Base-by-base conservation (phyloP, 2,888 invertebrate genomes). In the Dyspetes luteomarginatus region DNA sequence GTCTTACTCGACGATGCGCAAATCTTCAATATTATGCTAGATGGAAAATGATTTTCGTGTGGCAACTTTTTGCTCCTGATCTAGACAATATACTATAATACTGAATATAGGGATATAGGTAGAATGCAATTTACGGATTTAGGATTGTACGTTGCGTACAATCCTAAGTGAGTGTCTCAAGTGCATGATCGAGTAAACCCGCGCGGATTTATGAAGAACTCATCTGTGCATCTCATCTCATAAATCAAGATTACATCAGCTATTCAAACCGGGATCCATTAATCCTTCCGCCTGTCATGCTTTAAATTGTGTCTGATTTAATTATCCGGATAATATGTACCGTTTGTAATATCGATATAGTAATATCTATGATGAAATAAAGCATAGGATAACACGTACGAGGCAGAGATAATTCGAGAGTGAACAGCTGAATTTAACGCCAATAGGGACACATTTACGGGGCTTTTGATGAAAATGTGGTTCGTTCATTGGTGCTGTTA, bases 261-360 rank as follows among this genome's bases (percentile, higher is more conserved):
- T 71, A 52, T 58, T 71, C 65, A 9, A 41, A 65, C 36, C 9
- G 41, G 15, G 50, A 28, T 58, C 36, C 58, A 77, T 71, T 58
- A 65, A 52, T 60, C 56, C 50, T 67, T 41, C 19, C 28, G 52
- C 24, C 28, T 58, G 58, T 24, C 72, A 50, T 43, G 67, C 36
- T 78, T 78, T 72, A 67, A 71, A 78, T 72, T 78, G 72, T 58
- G 72, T 71, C 43, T 7, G 60, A 78, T 78, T 80, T 67, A 50
- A 76, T 80, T 71, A 72, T 67, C 41, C 52, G 30, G 52, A 71
- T 17, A 52, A 72, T 72, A 64, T 71, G 50, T 52, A 60, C 28
- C 58, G 43, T n/a, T 50, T 45, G 30, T 7, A 24, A 24, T 45
- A 9, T 50, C 26, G 17, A 17, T 36, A 50, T 36, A n/a, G 22